Conservation (phyloP, 2,888 invertebrate species). For the Ophion ventricosus region DNA sequence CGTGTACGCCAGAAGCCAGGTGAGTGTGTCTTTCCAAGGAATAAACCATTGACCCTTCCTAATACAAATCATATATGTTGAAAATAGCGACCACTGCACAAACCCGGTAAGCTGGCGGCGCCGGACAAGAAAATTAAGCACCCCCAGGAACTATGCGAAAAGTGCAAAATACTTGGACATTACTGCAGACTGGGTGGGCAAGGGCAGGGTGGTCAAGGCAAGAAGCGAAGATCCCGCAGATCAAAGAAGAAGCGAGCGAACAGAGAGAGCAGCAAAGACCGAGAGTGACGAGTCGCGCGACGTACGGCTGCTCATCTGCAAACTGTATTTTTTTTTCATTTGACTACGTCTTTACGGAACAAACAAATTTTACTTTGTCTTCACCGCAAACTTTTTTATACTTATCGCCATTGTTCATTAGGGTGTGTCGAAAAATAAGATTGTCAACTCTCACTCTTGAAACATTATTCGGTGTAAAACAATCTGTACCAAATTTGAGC, state of each 20-base stretch:
- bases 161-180: constrained; percentile 92
- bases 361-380: too few species aligned
- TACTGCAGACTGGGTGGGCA: constrained; percentile 89
- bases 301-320: too few species aligned
- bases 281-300: background rate
- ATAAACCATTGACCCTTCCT: background rate
- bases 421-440: too few species aligned
- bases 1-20: constrained; percentile 95
- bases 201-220: background rate
- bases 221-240: background rate
- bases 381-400: too few species aligned
- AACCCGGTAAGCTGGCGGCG: constrained; percentile 92
- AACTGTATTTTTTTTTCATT: too few species aligned
- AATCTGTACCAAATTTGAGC: too few species aligned
- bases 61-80: background rate
- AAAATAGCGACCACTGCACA: constrained; percentile 90
- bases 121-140: constrained; percentile 94
- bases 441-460: too few species aligned
- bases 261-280: too few species aligned
- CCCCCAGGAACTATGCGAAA: constrained; percentile 93
- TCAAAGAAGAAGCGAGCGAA: background rate
- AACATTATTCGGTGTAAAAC: too few species aligned
- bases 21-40: constrained; percentile 77
- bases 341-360: too few species aligned
- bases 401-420: too few species aligned